Base-by-base conservation (phyloP, 2,888 invertebrate species). In the Hylaea fasciaria region DNA sequence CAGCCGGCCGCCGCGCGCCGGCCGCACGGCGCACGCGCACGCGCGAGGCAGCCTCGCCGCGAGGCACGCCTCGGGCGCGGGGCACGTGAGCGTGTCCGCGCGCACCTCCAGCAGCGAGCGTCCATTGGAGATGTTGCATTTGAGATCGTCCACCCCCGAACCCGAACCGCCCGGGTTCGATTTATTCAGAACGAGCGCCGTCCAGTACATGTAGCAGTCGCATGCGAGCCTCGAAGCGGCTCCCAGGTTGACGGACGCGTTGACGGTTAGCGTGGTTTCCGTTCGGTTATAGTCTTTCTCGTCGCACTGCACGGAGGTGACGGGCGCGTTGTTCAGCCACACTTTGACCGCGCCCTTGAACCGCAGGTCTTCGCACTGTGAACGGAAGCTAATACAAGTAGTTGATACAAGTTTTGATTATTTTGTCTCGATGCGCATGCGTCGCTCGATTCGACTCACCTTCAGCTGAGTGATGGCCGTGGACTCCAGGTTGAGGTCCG, bases 401-500 rank as follows among this genome's bases (percentile, higher is more conserved):
- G n/a, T n/a, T n/a, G n/a, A n/a, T n/a, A n/a, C n/a, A n/a, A n/a
- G n/a, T n/a, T n/a, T n/a, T n/a, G n/a, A n/a, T n/a, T n/a, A n/a
- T n/a, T n/a, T n/a, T n/a, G n/a, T n/a, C n/a, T n/a, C 37, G 37
- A 3, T 12, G n/a, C 4, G 37, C 12, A n/a, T n/a, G 37, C 37
- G 11, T 9, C 35, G 35, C 28, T 32, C 13, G 13, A 13, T 12
- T 28, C n/a, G 5, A n/a, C 57, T 52, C 49, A 59, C 58, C 49
- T 12, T 5, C 29, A 59, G 95, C 96, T 76, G 96, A 96, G 82
- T 94, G 96, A 45, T 17, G 7, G 13, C 9, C 0, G 59, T 59
- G 29, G 17, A 0, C 1, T 14, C 11, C 9, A 59, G 35, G 29
- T 53, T 39, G 17, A 59, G 43, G n/a, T 2, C 0, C 17, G 0